Evolutionary conservation across 1,140 invertebrate genomes (phyloP), one percentile per base, ranked within the genome.

Genomic region (Portunus trituberculatus): DNA sequence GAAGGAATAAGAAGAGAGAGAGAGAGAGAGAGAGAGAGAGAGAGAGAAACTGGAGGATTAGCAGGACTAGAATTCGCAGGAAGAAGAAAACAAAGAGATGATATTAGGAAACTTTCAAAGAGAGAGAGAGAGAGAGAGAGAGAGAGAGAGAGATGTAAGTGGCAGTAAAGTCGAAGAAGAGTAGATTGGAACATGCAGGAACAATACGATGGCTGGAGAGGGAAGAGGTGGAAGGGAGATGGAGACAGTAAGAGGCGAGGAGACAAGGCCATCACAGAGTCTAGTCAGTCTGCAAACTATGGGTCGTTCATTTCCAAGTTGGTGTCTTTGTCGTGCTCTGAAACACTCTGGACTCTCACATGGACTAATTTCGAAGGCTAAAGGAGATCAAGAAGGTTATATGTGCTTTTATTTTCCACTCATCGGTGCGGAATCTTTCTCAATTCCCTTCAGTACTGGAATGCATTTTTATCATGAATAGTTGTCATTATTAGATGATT

Each of bases 71-170:
- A 59, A 59, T 86, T 16, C 12, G 20, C 12, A 76, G 67, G 20
- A 25, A n/a, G 67, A 76, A 20, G 20, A 20, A 76, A 20, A n/a
- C 6, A 48, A 39, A 48, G 39, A 88, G 86, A 88, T 25, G 39
- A 39, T 39, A 39, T 39, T 39, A 39, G 39, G 39, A 39, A 39
- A 39, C 39, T 39, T 39, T 39, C 39, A 39, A 29, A 88, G 86
- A 88, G 86, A 88, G 86, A 88, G 32, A 31, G 59, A 67, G 59
- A 16, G 91, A 59, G 31, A 31, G 91, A 59, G 52, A 67, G 46
- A 48, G 91, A 31, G 28, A 67, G 45, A 12, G 91, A 92, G 14
- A 31, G 3, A 52, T 29, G 91, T 12, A 29, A 28, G 59, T 31
- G 14, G 52, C 46, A 39, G n/a, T 20, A 88, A 39, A 45, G 45